Percentiles rank a stretch among this genome's conserved stretches.
These are phyloP conservation scores for Latrodectus geometricus DNA, from an alignment of 1,140 invertebrate genomes.

Conservation along the genomic window DNA sequence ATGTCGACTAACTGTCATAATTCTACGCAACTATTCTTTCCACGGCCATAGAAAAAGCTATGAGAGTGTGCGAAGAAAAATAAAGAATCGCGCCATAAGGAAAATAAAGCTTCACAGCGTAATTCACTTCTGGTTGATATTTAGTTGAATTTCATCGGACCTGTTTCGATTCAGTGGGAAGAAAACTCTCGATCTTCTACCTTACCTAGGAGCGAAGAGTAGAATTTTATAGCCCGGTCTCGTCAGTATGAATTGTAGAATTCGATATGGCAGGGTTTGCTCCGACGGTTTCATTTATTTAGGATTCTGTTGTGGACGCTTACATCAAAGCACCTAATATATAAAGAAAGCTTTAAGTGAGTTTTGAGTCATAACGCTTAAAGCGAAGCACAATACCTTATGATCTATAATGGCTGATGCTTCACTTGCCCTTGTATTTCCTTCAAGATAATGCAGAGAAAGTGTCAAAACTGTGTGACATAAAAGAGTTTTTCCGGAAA, in stretches of 20 bases:
- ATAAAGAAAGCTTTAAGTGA: conserved; percentile 54
- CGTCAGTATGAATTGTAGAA: conserved; percentile 58
- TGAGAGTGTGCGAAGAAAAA: conserved; percentile 22
- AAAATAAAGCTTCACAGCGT: conserved; percentile 46
- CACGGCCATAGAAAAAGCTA: conserved; percentile 46
- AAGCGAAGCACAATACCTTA: conserved; percentile 42
- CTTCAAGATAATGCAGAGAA: conserved; percentile 41
- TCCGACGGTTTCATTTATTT: conserved; percentile 20
- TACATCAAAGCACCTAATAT: conserved; percentile 52
- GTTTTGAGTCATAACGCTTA: conserved; percentile 46
- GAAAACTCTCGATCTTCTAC: background rate
- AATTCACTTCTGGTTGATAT: conserved; percentile 50
- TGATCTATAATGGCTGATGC: conserved; percentile 49
- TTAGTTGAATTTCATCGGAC: conserved; percentile 54
- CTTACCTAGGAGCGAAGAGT: conserved; percentile 23
- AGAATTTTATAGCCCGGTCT: conserved; percentile 50
- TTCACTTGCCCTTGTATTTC: conserved; percentile 42
- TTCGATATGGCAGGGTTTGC: conserved; percentile 54
- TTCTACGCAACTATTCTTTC: conserved; percentile 45
- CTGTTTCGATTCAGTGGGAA: conserved; percentile 47
- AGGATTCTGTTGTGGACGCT: conserved; percentile 33
- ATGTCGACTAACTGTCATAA: conserved; percentile 54
- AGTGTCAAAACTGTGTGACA: conserved; percentile 52
- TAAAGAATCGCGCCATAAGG: conserved; percentile 17
- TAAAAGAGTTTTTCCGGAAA: conserved; percentile 12